phyloP scores from a whole-genome alignment of 2,797 vertebrate genomes.

The Clarias platycephalus region DNA sequence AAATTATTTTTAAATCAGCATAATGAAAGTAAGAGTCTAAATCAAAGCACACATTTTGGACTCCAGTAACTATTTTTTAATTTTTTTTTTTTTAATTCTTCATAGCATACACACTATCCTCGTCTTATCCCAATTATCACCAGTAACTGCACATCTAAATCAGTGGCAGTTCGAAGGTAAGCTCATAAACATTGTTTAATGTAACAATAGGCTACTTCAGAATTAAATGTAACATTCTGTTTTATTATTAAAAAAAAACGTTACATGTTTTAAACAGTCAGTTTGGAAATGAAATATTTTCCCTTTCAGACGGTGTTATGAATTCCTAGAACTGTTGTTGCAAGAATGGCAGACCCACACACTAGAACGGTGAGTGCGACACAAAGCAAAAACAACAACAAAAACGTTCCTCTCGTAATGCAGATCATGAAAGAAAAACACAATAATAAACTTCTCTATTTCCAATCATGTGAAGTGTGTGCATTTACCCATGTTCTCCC shows the following conservation, averaged over 20 bases:
- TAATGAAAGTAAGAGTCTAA: not conserved
- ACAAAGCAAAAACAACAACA: not conserved
- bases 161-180: slow-evolving; percentile 94
- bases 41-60: not conserved
- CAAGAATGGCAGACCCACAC: slow-evolving; percentile 95
- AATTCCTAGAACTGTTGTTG: slow-evolving; percentile 94
- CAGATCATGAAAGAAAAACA: not conserved
- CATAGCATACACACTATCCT: slow-evolving; percentile 91
- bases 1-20: not conserved
- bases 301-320: slow-evolving; percentile 86
- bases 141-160: slow-evolving; percentile 96
- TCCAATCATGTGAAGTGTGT: not conserved
- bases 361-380: slow-evolving; percentile 84
- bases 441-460: not conserved
- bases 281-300: not conserved
- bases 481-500: not conserved
- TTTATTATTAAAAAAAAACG: not conserved
- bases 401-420: not conserved
- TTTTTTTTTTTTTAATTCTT: slow-evolving; percentile 37
- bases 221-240: not conserved
- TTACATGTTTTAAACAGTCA: too few species aligned
- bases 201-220: not conserved
- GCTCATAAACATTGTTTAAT: slow-evolving; percentile 25
- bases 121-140: slow-evolving; percentile 97
- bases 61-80: not conserved